phyloP scores from a whole-genome alignment of 2,797 vertebrate species.

The Percopsis omiscomaycus region DNA sequence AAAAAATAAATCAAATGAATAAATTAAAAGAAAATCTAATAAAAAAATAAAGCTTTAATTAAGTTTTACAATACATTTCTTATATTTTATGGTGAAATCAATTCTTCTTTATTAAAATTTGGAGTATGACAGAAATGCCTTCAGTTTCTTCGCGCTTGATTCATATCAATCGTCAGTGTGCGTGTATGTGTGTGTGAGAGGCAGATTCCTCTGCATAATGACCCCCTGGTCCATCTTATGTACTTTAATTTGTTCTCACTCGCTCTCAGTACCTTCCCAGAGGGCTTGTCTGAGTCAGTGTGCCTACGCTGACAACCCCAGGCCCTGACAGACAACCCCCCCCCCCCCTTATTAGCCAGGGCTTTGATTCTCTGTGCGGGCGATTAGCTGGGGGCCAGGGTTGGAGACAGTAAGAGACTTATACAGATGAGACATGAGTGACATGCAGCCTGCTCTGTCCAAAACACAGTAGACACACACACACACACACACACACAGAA shows the following conservation, averaged over 20 bases:
- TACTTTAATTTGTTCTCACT: slow-evolving; percentile 24
- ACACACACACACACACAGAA: slow-evolving; percentile 4
- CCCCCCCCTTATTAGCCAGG: slow-evolving; percentile 55
- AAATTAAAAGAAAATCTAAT: no score
- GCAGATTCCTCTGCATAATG: neutral
- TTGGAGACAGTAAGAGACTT: slow-evolving; percentile 31
- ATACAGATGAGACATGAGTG: slow-evolving; percentile 31
- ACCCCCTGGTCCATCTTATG: slow-evolving; percentile 7
- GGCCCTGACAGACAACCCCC: slow-evolving; percentile 56
- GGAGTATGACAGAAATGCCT: neutral
- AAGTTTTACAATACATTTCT: no score
- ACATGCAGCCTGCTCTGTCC: neutral
- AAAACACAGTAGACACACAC: slow-evolving; percentile 11
- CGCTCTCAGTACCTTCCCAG: slow-evolving; percentile 27
- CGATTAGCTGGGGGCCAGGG: slow-evolving; percentile 57
- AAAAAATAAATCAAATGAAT: no score
- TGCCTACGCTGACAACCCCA: slow-evolving; percentile 1
- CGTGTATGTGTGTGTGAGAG: slow-evolving; percentile 4
- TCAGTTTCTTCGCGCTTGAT: neutral
- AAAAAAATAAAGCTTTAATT: no score
- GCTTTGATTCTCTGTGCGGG: slow-evolving; percentile 58
- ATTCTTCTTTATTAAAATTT: neutral
- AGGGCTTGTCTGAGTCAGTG: slow-evolving; percentile 40
- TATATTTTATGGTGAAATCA: neutral
- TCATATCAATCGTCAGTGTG: neutral